phyloP scores from a whole-genome alignment of 2,888 invertebrate genomes.

The Zhuqinia jingwanae region DNA sequence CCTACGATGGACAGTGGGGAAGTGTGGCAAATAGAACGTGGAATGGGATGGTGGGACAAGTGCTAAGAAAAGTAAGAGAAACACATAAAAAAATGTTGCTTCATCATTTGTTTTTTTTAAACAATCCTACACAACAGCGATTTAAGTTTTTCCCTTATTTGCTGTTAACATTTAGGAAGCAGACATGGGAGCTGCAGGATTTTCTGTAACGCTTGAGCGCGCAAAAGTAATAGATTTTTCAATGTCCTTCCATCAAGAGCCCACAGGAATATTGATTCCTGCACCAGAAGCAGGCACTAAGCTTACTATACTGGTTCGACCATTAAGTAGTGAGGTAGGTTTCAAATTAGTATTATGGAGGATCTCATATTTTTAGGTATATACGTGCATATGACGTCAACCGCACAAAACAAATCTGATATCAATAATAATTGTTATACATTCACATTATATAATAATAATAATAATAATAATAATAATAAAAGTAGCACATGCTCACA shows the following conservation, averaged over 20 bases:
- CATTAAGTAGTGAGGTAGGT: constrained; percentile 73
- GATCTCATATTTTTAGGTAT: no score
- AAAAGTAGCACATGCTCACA: no score
- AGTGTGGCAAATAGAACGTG: constrained; percentile 74
- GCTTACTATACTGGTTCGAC: constrained; percentile 76
- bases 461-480: no score
- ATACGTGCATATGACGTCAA: no score
- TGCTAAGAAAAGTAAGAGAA: constrained; percentile 71
- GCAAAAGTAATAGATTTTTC: constrained; percentile 75
- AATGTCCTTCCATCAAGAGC: constrained; percentile 75
- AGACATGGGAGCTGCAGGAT: constrained; percentile 76
- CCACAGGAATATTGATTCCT: constrained; percentile 77
- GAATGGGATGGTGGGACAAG: constrained; percentile 79
- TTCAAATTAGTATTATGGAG: no score
- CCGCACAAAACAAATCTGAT: no score
- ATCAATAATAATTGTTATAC: no score
- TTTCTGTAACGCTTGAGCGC: constrained; percentile 77
- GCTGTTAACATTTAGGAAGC: constrained; percentile 73
- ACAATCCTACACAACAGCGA: no score
- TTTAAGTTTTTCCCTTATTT: no score
- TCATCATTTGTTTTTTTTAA: no score
- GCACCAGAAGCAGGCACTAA: constrained; percentile 77
- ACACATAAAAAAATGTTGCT: no score
- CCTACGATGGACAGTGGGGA: constrained; percentile 78
- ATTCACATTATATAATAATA: no score